A percentile compares a stretch with the other conserved stretches of the same genome.
These are phyloP conservation scores for Cosmia pyralina DNA, from an alignment of 2,888 invertebrate genomes.

Conservation along the genomic window DNA sequence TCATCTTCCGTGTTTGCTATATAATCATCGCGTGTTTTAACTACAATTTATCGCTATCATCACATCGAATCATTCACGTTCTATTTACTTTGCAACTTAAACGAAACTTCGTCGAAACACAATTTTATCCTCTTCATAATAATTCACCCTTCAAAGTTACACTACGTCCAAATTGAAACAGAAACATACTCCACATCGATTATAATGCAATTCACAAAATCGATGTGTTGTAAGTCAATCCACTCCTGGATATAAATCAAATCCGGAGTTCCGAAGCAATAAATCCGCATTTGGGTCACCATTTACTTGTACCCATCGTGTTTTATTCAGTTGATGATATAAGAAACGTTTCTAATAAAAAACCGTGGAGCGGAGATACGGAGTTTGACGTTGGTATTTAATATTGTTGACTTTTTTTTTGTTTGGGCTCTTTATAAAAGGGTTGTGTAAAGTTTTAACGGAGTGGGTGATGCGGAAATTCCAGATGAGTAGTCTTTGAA, in stretches of 20 bases:
- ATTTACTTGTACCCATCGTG: constrained; percentile 62
- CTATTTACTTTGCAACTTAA: constrained; percentile 23
- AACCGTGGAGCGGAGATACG: constrained; percentile 40
- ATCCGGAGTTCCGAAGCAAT: constrained; percentile 60
- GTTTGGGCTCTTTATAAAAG: constrained; percentile 42
- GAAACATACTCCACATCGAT: constrained; percentile 50
- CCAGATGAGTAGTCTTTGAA: constrained; percentile 39
- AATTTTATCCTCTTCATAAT: constrained; percentile 15
- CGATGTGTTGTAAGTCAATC: constrained; percentile 63
- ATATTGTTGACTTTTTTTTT: constrained; percentile 59
- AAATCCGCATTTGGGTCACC: constrained; percentile 68
- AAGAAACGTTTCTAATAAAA: constrained; percentile 64
- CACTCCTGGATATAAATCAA: constrained; percentile 65
- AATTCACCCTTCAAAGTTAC: constrained; percentile 27
- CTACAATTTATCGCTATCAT: constrained; percentile 9
- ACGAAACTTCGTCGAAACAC: constrained; percentile 15
- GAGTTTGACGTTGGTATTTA: constrained; percentile 61
- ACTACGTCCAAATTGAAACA: constrained; percentile 45
- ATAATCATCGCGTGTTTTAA: background rate
- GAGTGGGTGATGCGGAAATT: constrained; percentile 53
- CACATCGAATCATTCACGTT: background rate
- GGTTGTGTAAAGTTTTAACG: constrained; percentile 53
- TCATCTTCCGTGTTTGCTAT: background rate
- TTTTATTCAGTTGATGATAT: constrained; percentile 65
- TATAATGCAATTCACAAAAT: constrained; percentile 61